Conservation (phyloP, 2,888 invertebrate genomes). For the Coelopa pilipes region DNA sequence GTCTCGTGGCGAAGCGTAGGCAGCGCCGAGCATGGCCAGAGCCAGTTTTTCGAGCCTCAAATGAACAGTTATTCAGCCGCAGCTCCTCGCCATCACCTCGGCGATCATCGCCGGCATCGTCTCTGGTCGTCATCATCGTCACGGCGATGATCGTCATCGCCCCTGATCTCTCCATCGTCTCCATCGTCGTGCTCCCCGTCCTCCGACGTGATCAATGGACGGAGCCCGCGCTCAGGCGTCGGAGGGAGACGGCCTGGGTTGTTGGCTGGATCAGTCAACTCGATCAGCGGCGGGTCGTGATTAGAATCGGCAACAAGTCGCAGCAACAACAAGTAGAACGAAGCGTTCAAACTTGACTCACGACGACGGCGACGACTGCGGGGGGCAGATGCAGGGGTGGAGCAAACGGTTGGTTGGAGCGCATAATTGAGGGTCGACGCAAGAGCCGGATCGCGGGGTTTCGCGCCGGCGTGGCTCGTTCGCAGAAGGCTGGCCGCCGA, state of each 20-base stretch:
- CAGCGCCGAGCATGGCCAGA: too few species aligned
- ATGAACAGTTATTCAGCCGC: too few species aligned
- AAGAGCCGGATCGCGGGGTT: neutral
- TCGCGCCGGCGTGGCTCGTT: neutral
- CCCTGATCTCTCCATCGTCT: neutral
- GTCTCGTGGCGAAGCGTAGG: too few species aligned
- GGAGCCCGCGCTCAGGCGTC: too few species aligned
- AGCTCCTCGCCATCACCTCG: too few species aligned
- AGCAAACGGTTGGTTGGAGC: too few species aligned
- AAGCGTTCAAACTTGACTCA: conserved; percentile 9
- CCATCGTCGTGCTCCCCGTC: neutral
- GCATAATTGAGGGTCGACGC: neutral
- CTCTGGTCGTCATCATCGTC: too few species aligned
- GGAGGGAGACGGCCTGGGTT: neutral
- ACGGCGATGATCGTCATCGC: neutral
- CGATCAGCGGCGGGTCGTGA: conserved; percentile 11
- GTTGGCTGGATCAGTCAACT: conserved; percentile 18
- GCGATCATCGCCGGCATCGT: too few species aligned
- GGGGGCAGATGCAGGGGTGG: too few species aligned
- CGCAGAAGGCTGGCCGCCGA: too few species aligned
- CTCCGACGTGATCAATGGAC: neutral
- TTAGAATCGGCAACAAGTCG: neutral
- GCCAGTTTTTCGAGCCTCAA: too few species aligned
- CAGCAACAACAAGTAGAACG: neutral
- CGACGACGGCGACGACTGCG: neutral